Percentiles rank a stretch among this genome's conserved stretches.
Conservation (phyloP, 2,797 vertebrate species). For the Pangasius sanitwongsei region DNA sequence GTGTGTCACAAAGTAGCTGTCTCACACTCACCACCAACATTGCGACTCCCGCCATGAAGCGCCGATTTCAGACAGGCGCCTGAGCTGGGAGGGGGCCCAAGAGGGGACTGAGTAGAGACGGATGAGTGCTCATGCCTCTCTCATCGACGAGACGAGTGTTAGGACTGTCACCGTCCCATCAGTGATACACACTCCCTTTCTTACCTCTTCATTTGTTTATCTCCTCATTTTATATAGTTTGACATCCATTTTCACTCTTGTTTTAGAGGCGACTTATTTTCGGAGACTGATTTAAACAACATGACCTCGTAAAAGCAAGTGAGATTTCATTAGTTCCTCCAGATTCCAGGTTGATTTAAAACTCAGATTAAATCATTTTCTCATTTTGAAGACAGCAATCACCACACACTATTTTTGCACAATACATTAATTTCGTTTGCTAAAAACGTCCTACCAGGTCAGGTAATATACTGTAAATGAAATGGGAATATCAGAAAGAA, state of each 20-base stretch:
- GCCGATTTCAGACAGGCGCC: constrained; percentile 38
- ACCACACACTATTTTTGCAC: neutral
- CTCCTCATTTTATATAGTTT: constrained; percentile 7
- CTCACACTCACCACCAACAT: constrained; percentile 24
- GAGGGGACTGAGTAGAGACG: constrained; percentile 24
- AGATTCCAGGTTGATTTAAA: neutral
- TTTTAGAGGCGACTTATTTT: constrained; percentile 1
- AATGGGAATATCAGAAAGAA: neutral
- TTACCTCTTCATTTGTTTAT: constrained; percentile 41
- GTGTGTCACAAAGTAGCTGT: constrained; percentile 36
- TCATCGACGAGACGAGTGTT: constrained; percentile 31
- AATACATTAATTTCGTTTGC: neutral
- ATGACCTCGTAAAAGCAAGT: neutral
- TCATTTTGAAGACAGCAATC: neutral
- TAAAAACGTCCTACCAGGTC: neutral
- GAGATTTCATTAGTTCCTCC: neutral
- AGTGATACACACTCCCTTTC: constrained; percentile 12
- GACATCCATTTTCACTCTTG: neutral
- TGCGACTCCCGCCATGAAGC: constrained; percentile 13
- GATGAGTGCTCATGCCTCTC: constrained; percentile 33
- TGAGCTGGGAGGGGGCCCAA: constrained; percentile 27
- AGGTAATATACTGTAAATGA: neutral
- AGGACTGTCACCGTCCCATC: constrained; percentile 29
- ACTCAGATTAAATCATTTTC: neutral
- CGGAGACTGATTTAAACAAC: neutral